Base-by-base conservation (phyloP, 1,140 invertebrate species). In the Drosophila ananassae region DNA sequence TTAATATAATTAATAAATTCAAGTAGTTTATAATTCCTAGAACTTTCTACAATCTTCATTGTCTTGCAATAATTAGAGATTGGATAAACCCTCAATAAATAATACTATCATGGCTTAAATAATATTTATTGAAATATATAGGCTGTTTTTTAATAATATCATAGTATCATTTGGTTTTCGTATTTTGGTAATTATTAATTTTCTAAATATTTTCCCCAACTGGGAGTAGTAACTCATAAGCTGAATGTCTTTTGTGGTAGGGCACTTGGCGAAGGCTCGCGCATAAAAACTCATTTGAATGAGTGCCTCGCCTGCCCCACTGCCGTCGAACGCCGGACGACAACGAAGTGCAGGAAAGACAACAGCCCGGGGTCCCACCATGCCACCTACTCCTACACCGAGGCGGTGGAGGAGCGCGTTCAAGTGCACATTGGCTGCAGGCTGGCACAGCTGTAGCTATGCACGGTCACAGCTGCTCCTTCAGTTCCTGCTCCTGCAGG, bases 201-300 rank as follows among this genome's bases (percentile, higher is more conserved):
- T 46, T 47, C 9, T 22, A 12, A 17, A 47, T 9, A 24, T 9
- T 44, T 34, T 32, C 28, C 10, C 64, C 52, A 57, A 21, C 24
- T 51, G 7, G 7, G 17, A 17, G 32, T 30, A 44, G n/a, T 24
- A 22, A 47, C 41, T 34, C 7, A 84, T 58, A 32, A 53, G 71
- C 73, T 54, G 21, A 3, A 22, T 32, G n/a, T 25, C 8, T 22
- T 44, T 22, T 21, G 3, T 1, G 17, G 71, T 24, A 87, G 78
- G 78, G 78, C 71, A 76, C 50, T 71, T 73, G 71, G 71, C 64
- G 59, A 83, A 76, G 72, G 72, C 66, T 53, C 66, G 72, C 57
- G 74, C 75, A 87, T 82, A 89, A 89, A 84, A 87, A 87, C 82
- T 87, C 82, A 87, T 87, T 89, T 87, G 82, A 82, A 89, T 76